phyloP scores from a whole-genome alignment of 2,113 vertebrate genomes.

The Atlantisia rogersi region DNA sequence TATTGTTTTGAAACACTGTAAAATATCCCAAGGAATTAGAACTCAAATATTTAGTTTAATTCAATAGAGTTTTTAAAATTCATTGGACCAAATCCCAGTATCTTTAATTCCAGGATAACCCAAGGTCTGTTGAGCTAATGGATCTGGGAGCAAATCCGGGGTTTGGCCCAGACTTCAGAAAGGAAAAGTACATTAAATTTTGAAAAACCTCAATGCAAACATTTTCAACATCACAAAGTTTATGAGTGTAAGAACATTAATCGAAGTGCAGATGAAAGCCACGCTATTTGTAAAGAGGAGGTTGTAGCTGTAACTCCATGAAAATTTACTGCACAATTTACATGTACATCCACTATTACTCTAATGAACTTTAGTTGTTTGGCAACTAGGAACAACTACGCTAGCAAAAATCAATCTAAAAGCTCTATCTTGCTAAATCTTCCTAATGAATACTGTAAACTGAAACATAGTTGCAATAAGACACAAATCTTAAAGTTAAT shows the following conservation, averaged over 20 bases:
- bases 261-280: background rate
- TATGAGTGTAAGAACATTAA: background rate
- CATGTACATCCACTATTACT: background rate
- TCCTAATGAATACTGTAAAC: conserved; percentile 6
- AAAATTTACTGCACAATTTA: background rate
- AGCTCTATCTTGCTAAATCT: background rate
- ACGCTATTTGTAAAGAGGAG: background rate
- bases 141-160: background rate
- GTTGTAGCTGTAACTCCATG: background rate
- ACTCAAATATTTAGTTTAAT: background rate
- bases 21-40: background rate
- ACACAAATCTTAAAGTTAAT: conserved; percentile 28
- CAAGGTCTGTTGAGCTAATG: background rate
- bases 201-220: background rate
- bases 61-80: background rate
- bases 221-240: background rate
- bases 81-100: background rate
- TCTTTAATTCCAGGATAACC: background rate
- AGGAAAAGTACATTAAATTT: background rate
- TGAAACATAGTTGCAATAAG: background rate
- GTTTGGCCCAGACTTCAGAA: background rate
- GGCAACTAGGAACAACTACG: background rate
- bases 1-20: background rate
- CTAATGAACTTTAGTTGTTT: background rate
- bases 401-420: conserved; percentile 9